phyloP scores from a whole-genome alignment of 2,797 vertebrate species.

The Melanotaenia maccullochi region DNA sequence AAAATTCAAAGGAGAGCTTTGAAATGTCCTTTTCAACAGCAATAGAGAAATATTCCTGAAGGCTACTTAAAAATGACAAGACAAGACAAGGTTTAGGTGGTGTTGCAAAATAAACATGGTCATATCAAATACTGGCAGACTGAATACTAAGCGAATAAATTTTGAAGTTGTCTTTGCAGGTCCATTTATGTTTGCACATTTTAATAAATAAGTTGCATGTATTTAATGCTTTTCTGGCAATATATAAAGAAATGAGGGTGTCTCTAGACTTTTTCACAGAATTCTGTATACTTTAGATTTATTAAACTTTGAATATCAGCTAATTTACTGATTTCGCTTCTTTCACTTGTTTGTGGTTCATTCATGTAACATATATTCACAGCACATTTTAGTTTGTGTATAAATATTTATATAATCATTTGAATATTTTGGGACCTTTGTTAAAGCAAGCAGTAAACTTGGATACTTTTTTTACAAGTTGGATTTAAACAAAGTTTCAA shows the following conservation, averaged over 20 bases:
- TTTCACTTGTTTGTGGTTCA: not conserved
- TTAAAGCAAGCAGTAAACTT: not conserved
- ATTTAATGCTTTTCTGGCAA: not conserved
- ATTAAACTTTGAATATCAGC: not conserved
- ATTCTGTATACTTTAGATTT: not conserved
- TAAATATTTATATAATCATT: too few relatives aligned
- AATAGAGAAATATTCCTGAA: not conserved
- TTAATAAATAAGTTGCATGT: not conserved
- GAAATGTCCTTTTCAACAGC: not conserved
- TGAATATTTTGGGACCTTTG: too few relatives aligned
- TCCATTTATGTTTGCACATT: not conserved
- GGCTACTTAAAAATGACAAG: not conserved
- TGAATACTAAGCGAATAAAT: too few relatives aligned
- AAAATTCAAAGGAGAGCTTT: not conserved
- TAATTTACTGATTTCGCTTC: not conserved
- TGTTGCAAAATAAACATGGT: too few relatives aligned
- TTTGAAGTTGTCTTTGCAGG: too few relatives aligned
- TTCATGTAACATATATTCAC: not conserved
- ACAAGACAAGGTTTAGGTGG: too few relatives aligned
- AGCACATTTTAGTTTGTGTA: not conserved
- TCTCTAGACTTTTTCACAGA: not conserved
- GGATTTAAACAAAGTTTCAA: constrained; percentile 1
- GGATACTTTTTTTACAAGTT: not conserved
- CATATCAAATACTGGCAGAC: too few relatives aligned
- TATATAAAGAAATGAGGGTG: not conserved